Base-by-base conservation (phyloP, 2,113 vertebrate genomes). In the Dipodomys spectabilis region DNA sequence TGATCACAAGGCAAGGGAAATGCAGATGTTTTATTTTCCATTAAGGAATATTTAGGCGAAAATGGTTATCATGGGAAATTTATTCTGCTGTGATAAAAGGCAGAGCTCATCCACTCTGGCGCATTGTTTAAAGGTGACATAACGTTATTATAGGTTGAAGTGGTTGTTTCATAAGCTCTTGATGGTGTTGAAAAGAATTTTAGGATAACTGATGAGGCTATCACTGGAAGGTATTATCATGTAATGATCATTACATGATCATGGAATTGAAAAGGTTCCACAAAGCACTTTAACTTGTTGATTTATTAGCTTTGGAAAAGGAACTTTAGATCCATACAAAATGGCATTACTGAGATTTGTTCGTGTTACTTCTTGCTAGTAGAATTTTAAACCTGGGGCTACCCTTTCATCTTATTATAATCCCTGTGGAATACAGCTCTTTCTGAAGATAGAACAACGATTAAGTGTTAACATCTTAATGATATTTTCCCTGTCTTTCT, bases 401-500 rank as follows among this genome's bases (percentile, higher is more conserved):
- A 12, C n/a, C 4, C 18, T 69, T 71, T 32, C 4, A 18, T 85
- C 20, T 25, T 3, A 25, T 16, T 1, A 87, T 85, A 22, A 30
- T 23, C 49, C 74, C 0, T 11, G 35, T 35, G 88, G 94, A 60
- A 93, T 91, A 11, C 35, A 93, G 83, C 39, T 35, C 80, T 45
- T 84, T 87, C 39, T 93, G 67, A 28, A 28, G 72, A 53, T 30
- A 77, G 12, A 8, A n/a, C 13, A 68, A 5, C 77, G 81, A 7
- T 53, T 49, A 92, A 83, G 64, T 69, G 90, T 81, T 74, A 20
- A 5, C 94, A 64, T 96, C 49, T 95, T 98, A 81, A 98, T 79
- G 71, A 53, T 91, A 95, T 93, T 78, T 91, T 95, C 45, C 86
- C 96, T 98, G 87, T 98, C 91, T 98, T 98, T 98, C 82, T 97